Base-by-base conservation (phyloP, 2,113 vertebrate species). In the Donacobius atricapilla region DNA sequence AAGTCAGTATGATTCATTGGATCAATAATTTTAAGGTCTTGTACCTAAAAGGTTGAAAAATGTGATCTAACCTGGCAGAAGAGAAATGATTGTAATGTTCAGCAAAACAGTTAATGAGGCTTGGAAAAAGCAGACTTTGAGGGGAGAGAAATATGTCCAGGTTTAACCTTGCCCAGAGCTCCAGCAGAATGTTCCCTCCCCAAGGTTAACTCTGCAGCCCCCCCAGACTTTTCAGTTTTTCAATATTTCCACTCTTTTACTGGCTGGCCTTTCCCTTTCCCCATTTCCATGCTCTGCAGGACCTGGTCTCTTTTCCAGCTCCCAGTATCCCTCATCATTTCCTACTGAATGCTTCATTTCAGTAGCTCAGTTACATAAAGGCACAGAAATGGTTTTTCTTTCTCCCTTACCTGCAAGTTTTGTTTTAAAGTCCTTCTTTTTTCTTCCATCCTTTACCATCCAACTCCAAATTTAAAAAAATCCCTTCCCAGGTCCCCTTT, bases 1-100 rank as follows among this genome's bases (percentile, higher is more conserved):
- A n/a, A 95, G 94, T 76, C 97, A 94, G 31, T 63, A n/a, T 97
- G 94, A 97, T 96, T 97, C 97, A 97, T 91, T 83, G 93, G 93
- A 96, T 97, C 97, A 92, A 97, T 97, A 96, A 95, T 97, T 95
- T 94, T 96, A 61, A 94, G 91, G 91, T 73, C 96, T 95, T 89
- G 85, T 40, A 95, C 96, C 96, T 95, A 97, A 97, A 93, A 96
- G 93, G 95, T 15, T 96, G 94, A 96, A 94, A 97, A 96, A 95
- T 94, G 95, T 84, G 93, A 91, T 91, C 61, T 78, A 88, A 92
- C 66, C 78, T 93, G 94, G 88, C 91, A 94, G 94, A 66, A 97
- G 93, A 97, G 83, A 95, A 97, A 97, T 96, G 94, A 86, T 85
- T 83, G 91, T 63, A 94, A 95, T 95, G 96, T 95, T 96, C 93